Conservation (phyloP, 1,140 invertebrate genomes). For the Drosophila funebris region DNA sequence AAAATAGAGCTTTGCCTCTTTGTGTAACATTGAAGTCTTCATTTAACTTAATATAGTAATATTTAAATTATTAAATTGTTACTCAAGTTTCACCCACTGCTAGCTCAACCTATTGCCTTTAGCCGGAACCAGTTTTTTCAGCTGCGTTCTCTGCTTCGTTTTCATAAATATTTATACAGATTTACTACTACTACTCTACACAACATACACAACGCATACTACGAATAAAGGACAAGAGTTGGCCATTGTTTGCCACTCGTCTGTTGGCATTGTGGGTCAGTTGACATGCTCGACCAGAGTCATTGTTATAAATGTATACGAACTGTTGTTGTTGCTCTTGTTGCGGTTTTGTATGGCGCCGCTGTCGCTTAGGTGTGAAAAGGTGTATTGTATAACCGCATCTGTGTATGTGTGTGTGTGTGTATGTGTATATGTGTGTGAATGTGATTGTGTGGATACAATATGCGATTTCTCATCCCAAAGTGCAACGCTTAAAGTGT, state of each 20-base stretch:
- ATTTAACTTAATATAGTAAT: too few species aligned
- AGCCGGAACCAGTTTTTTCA: too few species aligned
- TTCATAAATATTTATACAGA: slow-evolving; percentile 48
- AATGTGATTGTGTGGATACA: neutral
- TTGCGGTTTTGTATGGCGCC: slow-evolving; percentile 21
- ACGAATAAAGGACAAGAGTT: neutral
- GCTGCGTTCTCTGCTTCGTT: slow-evolving; percentile 16
- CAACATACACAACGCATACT: neutral
- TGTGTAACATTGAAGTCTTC: too few species aligned
- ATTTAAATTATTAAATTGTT: too few species aligned
- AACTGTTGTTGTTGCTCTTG: slow-evolving; percentile 29
- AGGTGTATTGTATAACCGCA: slow-evolving; percentile 47
- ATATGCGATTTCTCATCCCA: slow-evolving; percentile 9
- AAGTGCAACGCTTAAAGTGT: slow-evolving; percentile 48
- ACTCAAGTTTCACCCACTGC: too few species aligned
- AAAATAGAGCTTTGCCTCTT: too few species aligned
- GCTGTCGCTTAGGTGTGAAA: slow-evolving; percentile 63
- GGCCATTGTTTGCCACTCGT: slow-evolving; percentile 25
- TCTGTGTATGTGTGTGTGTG: neutral
- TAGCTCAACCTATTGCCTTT: neutral
- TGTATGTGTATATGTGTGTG: neutral
- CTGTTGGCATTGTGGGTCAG: slow-evolving; percentile 26
- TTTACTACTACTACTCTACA: neutral
- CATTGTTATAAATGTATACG: slow-evolving; percentile 45
- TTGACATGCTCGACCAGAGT: slow-evolving; percentile 41